phyloP scores from a whole-genome alignment of 2,797 vertebrate genomes.

The Fundulus diaphanus region DNA sequence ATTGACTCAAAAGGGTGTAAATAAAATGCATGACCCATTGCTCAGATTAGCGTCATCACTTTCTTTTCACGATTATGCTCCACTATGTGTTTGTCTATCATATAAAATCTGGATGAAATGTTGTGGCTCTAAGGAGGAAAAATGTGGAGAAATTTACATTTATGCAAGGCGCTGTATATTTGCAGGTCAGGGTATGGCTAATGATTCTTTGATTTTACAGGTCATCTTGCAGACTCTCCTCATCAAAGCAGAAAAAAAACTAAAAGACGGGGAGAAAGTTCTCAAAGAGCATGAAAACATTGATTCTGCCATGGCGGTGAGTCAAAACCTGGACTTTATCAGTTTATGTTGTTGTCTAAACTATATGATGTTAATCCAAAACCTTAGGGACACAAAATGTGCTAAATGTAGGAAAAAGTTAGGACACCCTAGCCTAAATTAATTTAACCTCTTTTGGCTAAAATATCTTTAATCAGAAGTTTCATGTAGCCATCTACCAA shows the following conservation, averaged over 20 bases:
- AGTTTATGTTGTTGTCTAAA: background rate
- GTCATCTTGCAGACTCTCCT: conserved; percentile 72
- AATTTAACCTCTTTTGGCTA: background rate
- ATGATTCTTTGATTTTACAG: conserved; percentile 44
- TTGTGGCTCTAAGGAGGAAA: too few relatives aligned
- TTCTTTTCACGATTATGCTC: background rate
- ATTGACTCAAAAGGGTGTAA: background rate
- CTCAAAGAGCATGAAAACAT: conserved; percentile 71
- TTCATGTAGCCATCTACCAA: background rate
- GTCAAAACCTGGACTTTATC: conserved; percentile 27
- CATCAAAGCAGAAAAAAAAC: conserved; percentile 73
- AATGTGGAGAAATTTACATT: background rate
- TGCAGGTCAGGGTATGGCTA: background rate
- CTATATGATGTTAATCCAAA: background rate
- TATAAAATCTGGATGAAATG: background rate
- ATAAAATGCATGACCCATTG: background rate
- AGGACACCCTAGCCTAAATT: background rate
- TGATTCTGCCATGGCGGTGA: conserved; percentile 65
- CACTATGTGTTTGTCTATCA: background rate
- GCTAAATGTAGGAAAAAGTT: background rate
- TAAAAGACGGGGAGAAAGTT: conserved; percentile 66
- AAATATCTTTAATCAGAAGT: background rate
- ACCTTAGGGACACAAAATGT: background rate
- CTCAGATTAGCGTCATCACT: background rate
- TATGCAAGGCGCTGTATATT: background rate